Base-by-base conservation (phyloP, 2,113 vertebrate species). In the Aythya baeri region DNA sequence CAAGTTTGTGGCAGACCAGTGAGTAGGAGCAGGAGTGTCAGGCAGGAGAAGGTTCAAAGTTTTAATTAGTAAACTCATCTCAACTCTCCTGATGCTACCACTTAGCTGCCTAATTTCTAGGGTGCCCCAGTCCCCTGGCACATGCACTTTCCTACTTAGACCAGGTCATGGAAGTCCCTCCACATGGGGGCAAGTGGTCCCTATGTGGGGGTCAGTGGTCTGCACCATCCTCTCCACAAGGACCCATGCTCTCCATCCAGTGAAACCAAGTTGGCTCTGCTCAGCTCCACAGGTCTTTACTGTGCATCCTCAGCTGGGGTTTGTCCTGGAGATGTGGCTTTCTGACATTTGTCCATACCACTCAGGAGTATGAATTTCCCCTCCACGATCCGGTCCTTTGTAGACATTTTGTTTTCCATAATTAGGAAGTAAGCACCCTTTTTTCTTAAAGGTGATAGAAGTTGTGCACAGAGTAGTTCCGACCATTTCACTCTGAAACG, bases 141-240 rank as follows among this genome's bases (percentile, higher is more conserved):
- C 15, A 3, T 6, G 7, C 17, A 7, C 14, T 57, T 43, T 41
- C 26, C 57, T 73, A 3, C 50, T 74, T 34, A 32, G 25, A 70
- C 12, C 29, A 3, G 8, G 6, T 87, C 14, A 10, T 22, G 14
- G 61, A 59, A 34, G 55, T 71, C 27, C 31, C 36, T 66, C 8
- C 2, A 2, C 0, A 0, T 7, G 15, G 66, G 38, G 14, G 13
- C 83, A 20, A 75, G 38, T 41, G 7, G 2, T 86, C 36, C 67
- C 57, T 13, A 63, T n/a, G 0, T 9, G 18, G 57, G 29, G 18
- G 7, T 70, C 17, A 68, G 34, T 36, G 10, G 2, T 83, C n/a
- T 78, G 52, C 11, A 59, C 31, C 44, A 75, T 49, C 57, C 7
- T 50, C 13, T 76, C 38, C 22, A 10, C 43, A 62, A 65, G 68